Percentiles rank a stretch among this genome's conserved stretches.
Conservation (phyloP, 2,888 invertebrate genomes). For the Oxytorus armatus region DNA sequence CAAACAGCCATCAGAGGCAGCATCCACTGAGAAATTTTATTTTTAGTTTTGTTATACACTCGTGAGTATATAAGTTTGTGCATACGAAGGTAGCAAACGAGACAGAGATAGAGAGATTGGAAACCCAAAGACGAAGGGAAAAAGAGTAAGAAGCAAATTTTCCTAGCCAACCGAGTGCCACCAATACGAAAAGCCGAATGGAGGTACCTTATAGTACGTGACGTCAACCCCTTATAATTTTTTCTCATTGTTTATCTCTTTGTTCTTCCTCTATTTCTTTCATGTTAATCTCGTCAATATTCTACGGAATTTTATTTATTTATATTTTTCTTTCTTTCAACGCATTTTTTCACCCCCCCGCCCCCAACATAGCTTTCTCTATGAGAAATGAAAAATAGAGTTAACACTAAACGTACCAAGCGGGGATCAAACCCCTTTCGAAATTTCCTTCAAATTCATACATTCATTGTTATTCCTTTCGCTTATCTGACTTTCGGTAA, state of each 20-base stretch:
- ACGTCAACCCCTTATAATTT: slow-evolving; percentile 74
- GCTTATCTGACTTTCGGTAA: too few relatives aligned
- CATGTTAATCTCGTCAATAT: background rate
- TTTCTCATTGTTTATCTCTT: slow-evolving; percentile 70
- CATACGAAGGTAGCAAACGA: slow-evolving; percentile 36
- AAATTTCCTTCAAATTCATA: too few relatives aligned
- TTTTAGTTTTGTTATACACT: slow-evolving; percentile 63
- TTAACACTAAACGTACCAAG: too few relatives aligned
- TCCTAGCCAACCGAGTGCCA: slow-evolving; percentile 69
- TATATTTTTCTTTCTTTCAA: too few relatives aligned
- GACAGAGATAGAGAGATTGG: slow-evolving; percentile 29
- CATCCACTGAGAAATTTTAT: slow-evolving; percentile 64
- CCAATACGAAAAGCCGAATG: slow-evolving; percentile 77
- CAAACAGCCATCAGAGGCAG: slow-evolving; percentile 10
- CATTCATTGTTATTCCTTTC: too few relatives aligned
- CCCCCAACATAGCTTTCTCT: too few relatives aligned
- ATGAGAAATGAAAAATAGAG: too few relatives aligned
- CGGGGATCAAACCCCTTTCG: too few relatives aligned
- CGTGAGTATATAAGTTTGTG: slow-evolving; percentile 42
- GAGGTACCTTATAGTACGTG: slow-evolving; percentile 76
- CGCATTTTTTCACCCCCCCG: too few relatives aligned
- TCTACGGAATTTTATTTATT: background rate
- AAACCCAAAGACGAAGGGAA: slow-evolving; percentile 60
- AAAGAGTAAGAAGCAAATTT: slow-evolving; percentile 52
- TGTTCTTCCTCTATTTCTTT: background rate